Percentiles rank a stretch among this genome's conserved stretches.
phyloP scores from a whole-genome alignment of 2,797 vertebrate genomes.

The Sandelia bainsii region DNA sequence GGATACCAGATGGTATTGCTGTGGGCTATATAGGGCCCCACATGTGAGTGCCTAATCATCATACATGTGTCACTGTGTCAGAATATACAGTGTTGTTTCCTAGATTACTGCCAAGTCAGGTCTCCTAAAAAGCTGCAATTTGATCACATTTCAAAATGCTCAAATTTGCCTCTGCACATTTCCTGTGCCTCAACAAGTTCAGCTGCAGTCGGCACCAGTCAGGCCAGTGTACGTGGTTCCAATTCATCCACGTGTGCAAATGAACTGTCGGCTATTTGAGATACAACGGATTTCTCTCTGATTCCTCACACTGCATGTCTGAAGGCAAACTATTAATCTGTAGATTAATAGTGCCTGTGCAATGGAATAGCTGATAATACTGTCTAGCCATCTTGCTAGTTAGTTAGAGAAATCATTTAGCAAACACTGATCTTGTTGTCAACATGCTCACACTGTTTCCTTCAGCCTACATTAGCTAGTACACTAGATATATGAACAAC shows the following conservation, averaged over 20 bases:
- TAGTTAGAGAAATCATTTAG: neutral
- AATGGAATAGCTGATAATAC: too few species aligned
- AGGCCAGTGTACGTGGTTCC: neutral
- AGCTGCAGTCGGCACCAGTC: neutral
- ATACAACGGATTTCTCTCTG: neutral
- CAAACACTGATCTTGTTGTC: neutral
- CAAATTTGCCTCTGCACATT: too few species aligned
- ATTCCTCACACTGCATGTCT: neutral
- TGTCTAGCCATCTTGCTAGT: neutral
- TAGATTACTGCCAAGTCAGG: too few species aligned
- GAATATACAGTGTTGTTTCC: too few species aligned
- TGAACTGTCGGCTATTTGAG: neutral
- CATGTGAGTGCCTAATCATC: too few species aligned
- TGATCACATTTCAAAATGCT: too few species aligned
- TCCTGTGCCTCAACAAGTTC: neutral
- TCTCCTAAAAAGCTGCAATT: too few species aligned
- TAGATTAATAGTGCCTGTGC: too few species aligned
- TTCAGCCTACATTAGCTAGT: neutral
- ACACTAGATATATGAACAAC: neutral
- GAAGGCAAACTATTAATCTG: neutral
- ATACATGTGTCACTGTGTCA: too few species aligned
- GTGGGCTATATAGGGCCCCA: too few species aligned
- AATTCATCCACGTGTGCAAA: accelerated
- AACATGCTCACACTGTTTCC: neutral
- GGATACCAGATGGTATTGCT: too few species aligned